A percentile compares a stretch with the other conserved stretches of the same genome.
Evolutionary conservation across 2,113 vertebrate species (phyloP).

Genomic region (Tetrax tetrax): DNA sequence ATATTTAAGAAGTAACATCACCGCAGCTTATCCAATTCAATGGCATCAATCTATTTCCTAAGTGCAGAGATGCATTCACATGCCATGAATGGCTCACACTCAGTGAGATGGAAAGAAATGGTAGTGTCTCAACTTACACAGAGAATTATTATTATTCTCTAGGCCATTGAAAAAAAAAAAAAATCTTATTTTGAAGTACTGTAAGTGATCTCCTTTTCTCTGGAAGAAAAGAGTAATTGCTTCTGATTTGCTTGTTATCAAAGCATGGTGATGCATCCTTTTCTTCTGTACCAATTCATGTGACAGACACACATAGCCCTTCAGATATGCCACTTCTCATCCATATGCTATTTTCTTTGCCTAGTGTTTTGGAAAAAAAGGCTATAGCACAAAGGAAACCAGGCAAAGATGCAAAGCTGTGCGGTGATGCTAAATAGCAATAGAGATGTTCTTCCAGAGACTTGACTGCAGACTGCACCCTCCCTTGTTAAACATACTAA

Average conservation of each 20-base stretch:
- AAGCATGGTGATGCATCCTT: slow-evolving; percentile 15
- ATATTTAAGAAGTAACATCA: background rate
- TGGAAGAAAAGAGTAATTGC: slow-evolving; percentile 2
- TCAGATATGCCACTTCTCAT: background rate
- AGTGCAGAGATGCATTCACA: background rate
- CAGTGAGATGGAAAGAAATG: background rate
- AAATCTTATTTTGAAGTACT: slow-evolving; percentile 8
- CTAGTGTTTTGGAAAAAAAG: background rate
- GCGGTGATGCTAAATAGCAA: background rate
- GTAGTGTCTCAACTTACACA: background rate
- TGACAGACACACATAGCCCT: background rate
- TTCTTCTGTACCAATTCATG: background rate
- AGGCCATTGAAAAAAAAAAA: background rate
- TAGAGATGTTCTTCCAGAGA: slow-evolving; percentile 26
- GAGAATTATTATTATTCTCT: background rate
- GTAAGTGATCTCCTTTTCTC: slow-evolving; percentile 2
- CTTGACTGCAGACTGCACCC: background rate
- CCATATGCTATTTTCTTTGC: background rate
- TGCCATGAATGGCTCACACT: background rate
- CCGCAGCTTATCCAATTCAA: background rate
- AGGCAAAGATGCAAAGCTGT: background rate
- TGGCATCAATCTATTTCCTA: background rate
- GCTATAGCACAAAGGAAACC: background rate
- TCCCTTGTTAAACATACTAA: slow-evolving; percentile 37
- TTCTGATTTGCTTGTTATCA: slow-evolving; percentile 39